Evolutionary conservation across 2,797 vertebrate species (phyloP).

Genomic region (Kryptopterus vitreolus): DNA sequence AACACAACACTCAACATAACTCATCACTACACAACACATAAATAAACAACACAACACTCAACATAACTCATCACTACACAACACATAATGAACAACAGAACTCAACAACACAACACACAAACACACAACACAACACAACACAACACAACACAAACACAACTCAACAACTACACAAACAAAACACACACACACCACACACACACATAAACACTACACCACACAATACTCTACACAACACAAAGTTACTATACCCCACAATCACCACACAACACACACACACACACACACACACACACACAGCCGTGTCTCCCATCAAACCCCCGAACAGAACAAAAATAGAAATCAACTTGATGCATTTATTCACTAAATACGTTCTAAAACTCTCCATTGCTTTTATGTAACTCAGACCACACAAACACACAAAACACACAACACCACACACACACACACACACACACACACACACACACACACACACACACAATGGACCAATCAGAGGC

Average conservation of each 20-base stretch:
- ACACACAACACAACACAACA: too few relatives aligned
- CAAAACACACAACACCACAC: background rate
- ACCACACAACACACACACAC: too few relatives aligned
- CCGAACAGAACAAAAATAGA: background rate
- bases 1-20: too few relatives aligned
- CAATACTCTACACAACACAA: background rate
- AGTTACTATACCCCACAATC: background rate
- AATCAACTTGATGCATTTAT: background rate
- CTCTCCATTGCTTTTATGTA: background rate
- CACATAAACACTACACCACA: too few relatives aligned
- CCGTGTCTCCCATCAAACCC: background rate
- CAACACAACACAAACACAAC: too few relatives aligned
- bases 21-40: too few relatives aligned
- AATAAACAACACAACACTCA: too few relatives aligned
- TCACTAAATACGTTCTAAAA: background rate
- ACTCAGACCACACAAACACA: background rate
- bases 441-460: background rate
- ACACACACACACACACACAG: background rate
- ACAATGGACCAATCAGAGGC: slow-evolving; percentile 15
- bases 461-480: slow-evolving; percentile 6
- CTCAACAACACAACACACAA: too few relatives aligned
- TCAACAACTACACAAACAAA: too few relatives aligned
- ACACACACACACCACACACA: too few relatives aligned
- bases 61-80: too few relatives aligned
- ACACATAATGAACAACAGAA: too few relatives aligned